Evolutionary conservation across 1,140 invertebrate species (phyloP).

Genomic region (Aphis craccivora): DNA sequence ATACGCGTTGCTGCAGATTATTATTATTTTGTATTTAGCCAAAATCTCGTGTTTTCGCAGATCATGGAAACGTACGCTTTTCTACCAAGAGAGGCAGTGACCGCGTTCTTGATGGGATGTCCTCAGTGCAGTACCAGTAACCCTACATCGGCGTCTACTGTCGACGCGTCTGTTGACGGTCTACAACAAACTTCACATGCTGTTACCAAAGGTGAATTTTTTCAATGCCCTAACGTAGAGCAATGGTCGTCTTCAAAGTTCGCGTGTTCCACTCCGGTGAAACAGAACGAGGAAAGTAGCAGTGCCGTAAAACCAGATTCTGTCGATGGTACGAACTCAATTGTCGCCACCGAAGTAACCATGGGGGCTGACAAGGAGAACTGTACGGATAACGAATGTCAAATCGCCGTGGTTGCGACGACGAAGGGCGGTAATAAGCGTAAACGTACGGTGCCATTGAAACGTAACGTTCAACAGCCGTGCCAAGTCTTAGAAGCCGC

Average conservation of each 20-base stretch:
- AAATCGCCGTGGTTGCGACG: too few species aligned
- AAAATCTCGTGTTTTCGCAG: conserved; percentile 68
- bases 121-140: conserved; percentile 30
- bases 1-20: neutral
- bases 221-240: neutral
- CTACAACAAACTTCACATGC: neutral
- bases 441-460: conserved; percentile 22
- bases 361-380: conserved; percentile 40
- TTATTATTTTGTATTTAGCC: neutral
- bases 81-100: conserved; percentile 92
- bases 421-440: neutral
- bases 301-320: neutral
- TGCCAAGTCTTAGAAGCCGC: neutral
- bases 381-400: neutral
- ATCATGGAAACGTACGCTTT: conserved; percentile 96
- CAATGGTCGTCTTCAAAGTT: neutral
- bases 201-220: neutral
- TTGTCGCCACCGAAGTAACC: neutral
- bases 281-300: neutral
- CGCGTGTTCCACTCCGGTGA: conserved; percentile 44
- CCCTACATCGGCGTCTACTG: neutral
- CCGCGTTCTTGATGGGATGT: conserved; percentile 76
- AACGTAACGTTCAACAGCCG: neutral
- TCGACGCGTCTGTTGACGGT: neutral
- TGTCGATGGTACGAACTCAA: neutral